Evolutionary conservation across 2,797 vertebrate genomes (phyloP).

Genomic region (Tadarida brasiliensis): DNA sequence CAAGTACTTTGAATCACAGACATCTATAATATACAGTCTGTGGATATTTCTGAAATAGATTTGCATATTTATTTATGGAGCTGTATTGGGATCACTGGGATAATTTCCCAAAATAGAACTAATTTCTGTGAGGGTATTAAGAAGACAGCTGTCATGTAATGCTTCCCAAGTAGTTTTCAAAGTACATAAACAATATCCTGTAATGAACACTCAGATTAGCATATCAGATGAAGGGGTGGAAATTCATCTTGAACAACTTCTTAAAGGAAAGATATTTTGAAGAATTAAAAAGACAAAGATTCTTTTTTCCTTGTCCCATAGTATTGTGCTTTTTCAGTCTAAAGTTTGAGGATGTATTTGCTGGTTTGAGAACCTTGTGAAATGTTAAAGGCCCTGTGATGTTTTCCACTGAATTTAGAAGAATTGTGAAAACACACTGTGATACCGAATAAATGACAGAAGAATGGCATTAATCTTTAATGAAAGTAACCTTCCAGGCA

Average conservation of each 20-base stretch:
- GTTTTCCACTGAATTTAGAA: not conserved
- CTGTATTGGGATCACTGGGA: constrained; percentile 73
- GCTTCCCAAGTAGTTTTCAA: constrained; percentile 76
- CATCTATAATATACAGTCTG: constrained; percentile 75
- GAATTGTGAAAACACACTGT: not conserved
- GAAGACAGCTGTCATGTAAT: constrained; percentile 80
- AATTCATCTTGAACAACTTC: constrained; percentile 66
- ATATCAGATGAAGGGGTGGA: constrained; percentile 73
- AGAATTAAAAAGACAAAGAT: constrained; percentile 32
- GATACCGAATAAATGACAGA: not conserved
- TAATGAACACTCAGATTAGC: constrained; percentile 81
- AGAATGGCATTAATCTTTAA: not conserved
- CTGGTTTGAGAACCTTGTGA: not conserved
- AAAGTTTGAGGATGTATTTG: constrained; percentile 14
- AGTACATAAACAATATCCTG: constrained; percentile 76
- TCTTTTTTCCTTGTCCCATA: not conserved
- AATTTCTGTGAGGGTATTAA: constrained; percentile 76
- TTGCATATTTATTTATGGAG: constrained; percentile 79
- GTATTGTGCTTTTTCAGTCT: not conserved
- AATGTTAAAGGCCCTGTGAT: not conserved
- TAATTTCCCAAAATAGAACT: constrained; percentile 81
- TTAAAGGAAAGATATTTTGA: constrained; percentile 53
- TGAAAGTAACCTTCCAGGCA: not conserved
- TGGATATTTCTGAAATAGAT: constrained; percentile 78
- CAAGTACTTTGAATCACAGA: constrained; percentile 68